phyloP scores from a whole-genome alignment of 23 tunicate genomes.

The Corella eumyota region DNA sequence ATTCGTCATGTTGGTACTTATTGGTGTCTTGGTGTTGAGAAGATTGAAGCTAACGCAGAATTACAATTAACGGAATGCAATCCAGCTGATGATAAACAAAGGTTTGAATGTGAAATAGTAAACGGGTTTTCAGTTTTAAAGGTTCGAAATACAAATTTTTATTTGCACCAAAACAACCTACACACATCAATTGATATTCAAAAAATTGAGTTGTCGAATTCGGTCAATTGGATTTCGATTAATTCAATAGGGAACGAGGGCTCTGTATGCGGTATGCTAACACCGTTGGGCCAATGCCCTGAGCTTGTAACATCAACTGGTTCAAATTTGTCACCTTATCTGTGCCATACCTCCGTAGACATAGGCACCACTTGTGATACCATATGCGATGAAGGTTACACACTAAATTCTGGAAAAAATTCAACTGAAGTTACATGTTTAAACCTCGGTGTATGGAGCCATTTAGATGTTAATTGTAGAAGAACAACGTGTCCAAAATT shows the following conservation, averaged over 20 bases:
- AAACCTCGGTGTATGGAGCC: constrained; percentile 14
- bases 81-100: background rate
- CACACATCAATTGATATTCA: too few relatives aligned
- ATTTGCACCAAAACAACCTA: background rate
- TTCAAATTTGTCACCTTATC: constrained; percentile 6
- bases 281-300: constrained; percentile 6
- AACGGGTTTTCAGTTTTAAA: constrained; percentile 1
- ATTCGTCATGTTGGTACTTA: constrained; percentile 8
- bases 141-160: background rate
- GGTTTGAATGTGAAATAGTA: constrained; percentile 16
- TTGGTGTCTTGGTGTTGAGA: constrained; percentile 15
- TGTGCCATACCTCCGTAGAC: constrained; percentile 11
- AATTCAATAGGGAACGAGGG: constrained; percentile 12
- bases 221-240: constrained; percentile 15
- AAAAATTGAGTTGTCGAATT: too few relatives aligned
- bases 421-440: background rate
- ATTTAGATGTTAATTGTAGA: constrained; percentile 7
- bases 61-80: constrained; percentile 15
- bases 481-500: constrained; percentile 6
- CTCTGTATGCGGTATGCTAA: constrained; percentile 14
- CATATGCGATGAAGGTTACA: constrained; percentile 24
- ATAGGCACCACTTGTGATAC: constrained; percentile 10
- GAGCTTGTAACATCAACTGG: constrained; percentile 3
- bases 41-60: background rate
- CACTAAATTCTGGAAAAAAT: constrained; percentile 1